A percentile compares a stretch with the other conserved stretches of the same genome.
Conservation (phyloP, 2,113 vertebrate species). For the Lynx canadensis region DNA sequence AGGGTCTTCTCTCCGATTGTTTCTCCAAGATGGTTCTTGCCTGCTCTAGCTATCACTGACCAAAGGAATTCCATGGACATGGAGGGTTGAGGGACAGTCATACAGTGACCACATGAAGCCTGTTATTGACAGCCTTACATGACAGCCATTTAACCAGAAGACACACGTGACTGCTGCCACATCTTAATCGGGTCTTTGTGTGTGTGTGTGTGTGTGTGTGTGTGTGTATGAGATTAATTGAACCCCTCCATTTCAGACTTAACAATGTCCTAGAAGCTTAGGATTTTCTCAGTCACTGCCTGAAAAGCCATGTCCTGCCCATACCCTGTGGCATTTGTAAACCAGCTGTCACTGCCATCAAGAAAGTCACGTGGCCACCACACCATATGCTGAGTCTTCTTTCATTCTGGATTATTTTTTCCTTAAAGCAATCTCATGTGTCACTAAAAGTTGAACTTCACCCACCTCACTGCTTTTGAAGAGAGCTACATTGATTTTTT, state of each 20-base stretch:
- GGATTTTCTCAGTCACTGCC: not conserved
- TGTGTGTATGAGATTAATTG: not conserved
- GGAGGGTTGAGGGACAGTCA: not conserved
- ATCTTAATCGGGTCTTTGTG: not conserved
- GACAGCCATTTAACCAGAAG: not conserved
- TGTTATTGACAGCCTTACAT: not conserved
- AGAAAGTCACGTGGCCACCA: not conserved
- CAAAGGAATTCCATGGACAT: not conserved
- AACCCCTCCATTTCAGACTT: not conserved
- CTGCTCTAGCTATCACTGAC: not conserved
- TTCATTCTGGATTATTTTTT: constrained; percentile 1
- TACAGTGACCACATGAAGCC: not conserved
- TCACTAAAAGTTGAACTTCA: not conserved
- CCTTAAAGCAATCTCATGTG: not conserved
- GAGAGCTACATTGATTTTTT: not conserved
- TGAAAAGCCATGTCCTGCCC: not conserved
- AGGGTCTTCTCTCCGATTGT: constrained; percentile 18
- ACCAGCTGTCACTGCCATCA: not conserved
- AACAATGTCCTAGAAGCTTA: not conserved
- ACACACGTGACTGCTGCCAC: not conserved
- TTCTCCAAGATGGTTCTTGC: not conserved
- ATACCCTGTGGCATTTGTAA: not conserved
- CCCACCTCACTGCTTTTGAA: not conserved
- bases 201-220: too few relatives aligned
- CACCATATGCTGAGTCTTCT: not conserved